Conservation (phyloP, 2,113 vertebrate species). For the Oryzias melastigma region DNA sequence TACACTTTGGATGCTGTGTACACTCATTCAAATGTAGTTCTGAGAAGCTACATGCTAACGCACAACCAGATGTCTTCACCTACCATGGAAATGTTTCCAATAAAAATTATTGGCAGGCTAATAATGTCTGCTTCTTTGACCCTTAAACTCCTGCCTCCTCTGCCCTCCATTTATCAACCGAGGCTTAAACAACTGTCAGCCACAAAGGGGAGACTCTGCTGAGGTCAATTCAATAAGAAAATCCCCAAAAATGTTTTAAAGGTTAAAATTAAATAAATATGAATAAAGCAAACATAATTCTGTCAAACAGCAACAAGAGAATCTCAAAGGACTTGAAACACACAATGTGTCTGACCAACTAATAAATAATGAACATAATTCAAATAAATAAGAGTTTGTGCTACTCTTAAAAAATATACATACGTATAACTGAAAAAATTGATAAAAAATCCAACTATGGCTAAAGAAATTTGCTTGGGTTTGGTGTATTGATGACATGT, state of each 20-base stretch:
- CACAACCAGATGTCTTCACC: slow-evolving; percentile 68
- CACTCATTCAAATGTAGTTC: slow-evolving; percentile 33
- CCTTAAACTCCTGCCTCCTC: slow-evolving; percentile 45
- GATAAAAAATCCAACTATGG: not conserved
- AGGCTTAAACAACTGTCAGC: slow-evolving; percentile 47
- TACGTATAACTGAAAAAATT: too few relatives aligned
- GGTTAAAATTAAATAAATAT: slow-evolving; percentile 29
- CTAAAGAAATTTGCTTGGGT: not conserved
- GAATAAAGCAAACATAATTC: slow-evolving; percentile 19
- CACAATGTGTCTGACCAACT: too few relatives aligned
- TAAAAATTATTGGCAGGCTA: slow-evolving; percentile 59
- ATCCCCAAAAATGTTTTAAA: not conserved
- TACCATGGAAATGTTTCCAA: slow-evolving; percentile 43
- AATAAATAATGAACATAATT: too few relatives aligned
- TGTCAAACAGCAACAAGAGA: slow-evolving; percentile 9
- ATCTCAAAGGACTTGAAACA: slow-evolving; percentile 9
- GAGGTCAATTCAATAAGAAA: slow-evolving; percentile 10
- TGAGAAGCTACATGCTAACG: slow-evolving; percentile 34
- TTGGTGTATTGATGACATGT: not conserved
- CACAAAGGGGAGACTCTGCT: slow-evolving; percentile 17
- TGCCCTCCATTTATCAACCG: slow-evolving; percentile 47
- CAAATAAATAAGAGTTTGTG: too few relatives aligned
- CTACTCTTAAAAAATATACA: too few relatives aligned
- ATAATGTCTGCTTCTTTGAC: slow-evolving; percentile 60
- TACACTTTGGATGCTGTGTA: slow-evolving; percentile 42